Conservation (phyloP, 2,113 vertebrate genomes). For the Polypterus bichir region DNA sequence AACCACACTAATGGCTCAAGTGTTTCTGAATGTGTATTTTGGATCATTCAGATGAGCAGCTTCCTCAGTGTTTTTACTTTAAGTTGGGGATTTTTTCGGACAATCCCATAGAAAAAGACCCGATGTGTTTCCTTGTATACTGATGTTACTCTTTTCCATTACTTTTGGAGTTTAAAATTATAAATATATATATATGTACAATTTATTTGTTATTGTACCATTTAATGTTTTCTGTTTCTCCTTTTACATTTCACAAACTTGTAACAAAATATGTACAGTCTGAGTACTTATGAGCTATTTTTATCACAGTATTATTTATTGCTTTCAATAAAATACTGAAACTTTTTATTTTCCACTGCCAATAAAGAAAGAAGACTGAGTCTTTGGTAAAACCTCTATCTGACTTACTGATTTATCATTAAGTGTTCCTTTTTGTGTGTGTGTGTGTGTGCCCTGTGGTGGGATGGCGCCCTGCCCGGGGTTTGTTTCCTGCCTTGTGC, state of each 20-base stretch:
- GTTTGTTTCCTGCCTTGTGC: no score
- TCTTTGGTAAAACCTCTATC: background rate
- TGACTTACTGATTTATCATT: no score
- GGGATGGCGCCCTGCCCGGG: no score
- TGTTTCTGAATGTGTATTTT: slow-evolving; percentile 31
- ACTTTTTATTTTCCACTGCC: slow-evolving; percentile 78
- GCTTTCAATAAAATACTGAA: slow-evolving; percentile 98
- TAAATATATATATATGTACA: slow-evolving; percentile 47
- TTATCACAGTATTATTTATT: slow-evolving; percentile 99
- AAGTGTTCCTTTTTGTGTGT: no score
- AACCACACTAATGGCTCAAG: slow-evolving; percentile 25
- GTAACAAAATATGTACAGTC: slow-evolving; percentile 95
- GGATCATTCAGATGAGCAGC: slow-evolving; percentile 27
- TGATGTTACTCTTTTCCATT: slow-evolving; percentile 34
- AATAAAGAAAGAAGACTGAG: slow-evolving; percentile 38
- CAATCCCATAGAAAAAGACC: slow-evolving; percentile 21
- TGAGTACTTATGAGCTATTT: slow-evolving; percentile 90
- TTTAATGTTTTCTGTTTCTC: slow-evolving; percentile 52
- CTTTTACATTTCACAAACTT: slow-evolving; percentile 62
- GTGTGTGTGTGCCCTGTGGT: no score
- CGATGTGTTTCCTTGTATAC: slow-evolving; percentile 51
- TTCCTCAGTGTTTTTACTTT: slow-evolving; percentile 19
- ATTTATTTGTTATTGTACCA: slow-evolving; percentile 53
- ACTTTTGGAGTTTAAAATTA: slow-evolving; percentile 42
- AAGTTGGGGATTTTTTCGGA: slow-evolving; percentile 19